These are phyloP conservation scores for Stegodyphus mimosarum DNA, from an alignment of 1,140 invertebrate genomes.

Conservation along the genomic window DNA sequence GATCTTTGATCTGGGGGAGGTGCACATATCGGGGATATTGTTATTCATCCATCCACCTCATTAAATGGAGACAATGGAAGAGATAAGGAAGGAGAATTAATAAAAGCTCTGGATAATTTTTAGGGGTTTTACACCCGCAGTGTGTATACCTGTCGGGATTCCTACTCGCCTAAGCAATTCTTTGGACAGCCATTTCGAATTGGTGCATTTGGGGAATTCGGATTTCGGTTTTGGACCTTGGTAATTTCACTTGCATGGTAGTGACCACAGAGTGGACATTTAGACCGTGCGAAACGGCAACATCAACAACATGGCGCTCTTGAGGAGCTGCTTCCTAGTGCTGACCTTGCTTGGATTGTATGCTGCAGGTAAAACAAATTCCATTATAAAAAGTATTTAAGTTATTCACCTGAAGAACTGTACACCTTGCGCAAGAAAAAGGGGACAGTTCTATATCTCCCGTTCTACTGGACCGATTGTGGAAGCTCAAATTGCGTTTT, in stretches of 20 bases:
- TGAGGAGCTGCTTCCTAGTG: conserved; percentile 20
- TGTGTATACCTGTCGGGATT: conserved; percentile 7
- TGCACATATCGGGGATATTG: neutral
- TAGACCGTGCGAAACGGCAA: neutral
- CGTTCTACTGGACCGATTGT: no score
- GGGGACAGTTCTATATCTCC: no score
- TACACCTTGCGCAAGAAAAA: no score
- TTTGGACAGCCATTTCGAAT: no score
- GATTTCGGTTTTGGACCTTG: no score
- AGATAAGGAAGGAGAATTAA: conserved; percentile 5
- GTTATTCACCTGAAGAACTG: no score
- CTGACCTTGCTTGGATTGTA: conserved; percentile 39
- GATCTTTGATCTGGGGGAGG: conserved; percentile 57
- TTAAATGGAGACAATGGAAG: neutral
- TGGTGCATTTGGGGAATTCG: neutral
- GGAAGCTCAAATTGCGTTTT: no score
- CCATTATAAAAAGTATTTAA: neutral
- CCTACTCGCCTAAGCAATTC: neutral
- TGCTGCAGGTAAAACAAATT: conserved; percentile 21
- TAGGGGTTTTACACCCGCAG: conserved; percentile 16
- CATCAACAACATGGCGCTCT: conserved; percentile 10
- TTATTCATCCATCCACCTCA: no score
- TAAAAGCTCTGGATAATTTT: conserved; percentile 18
- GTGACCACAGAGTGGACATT: conserved; percentile 24
- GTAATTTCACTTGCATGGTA: conserved; percentile 9